Evolutionary conservation across 2,113 vertebrate species (phyloP), one percentile per base, ranked within the genome.

Genomic region (Vireo altiloquus): DNA sequence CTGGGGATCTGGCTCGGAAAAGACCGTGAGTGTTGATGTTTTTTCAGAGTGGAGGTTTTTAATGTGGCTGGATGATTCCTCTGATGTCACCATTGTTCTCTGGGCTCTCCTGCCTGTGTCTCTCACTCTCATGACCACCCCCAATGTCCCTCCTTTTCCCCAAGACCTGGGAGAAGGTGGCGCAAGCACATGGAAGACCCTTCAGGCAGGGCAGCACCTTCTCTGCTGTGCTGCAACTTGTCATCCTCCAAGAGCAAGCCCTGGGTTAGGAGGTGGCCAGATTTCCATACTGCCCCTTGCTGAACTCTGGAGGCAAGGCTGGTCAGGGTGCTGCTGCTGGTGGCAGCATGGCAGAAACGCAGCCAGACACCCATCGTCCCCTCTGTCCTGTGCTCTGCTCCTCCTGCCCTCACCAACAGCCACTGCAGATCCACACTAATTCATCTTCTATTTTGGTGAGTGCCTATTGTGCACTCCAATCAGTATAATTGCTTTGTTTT

Each of bases 291-390:
- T 2, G 2, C 28, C 19, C 40, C 4, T 4, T 22, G 21, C 52
- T 30, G 22, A n/a, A 44, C 59, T 6, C 4, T 5, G 42, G 47
- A 59, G 44, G 47, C 18, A 44, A 35, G 30, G 28, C 69, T 59
- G 77, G 71, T 9, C 44, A 78, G 44, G 40, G 4, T 22, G 21
- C 15, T 77, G 10, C 9, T 49, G 60, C 9, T 49, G 60, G 60
- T 0, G 0, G 24, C 3, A 3, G n/a, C 7, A 0, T 1, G 50
- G 54, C 54, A 77, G 35, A 50, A 85, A 44, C 0, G 0, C 37
- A 27, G 7, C 21, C 52, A 72, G 57, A 31, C 33, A 57, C 20
- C 13, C 39, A 15, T 21, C 0, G 0, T 31, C 25, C 40, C n/a
- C 31, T 60, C 53, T 3, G 1, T 63, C 22, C 5, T 22, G n/a